phyloP scores from a whole-genome alignment of 2,888 invertebrate species.

The Metalampra italica region DNA sequence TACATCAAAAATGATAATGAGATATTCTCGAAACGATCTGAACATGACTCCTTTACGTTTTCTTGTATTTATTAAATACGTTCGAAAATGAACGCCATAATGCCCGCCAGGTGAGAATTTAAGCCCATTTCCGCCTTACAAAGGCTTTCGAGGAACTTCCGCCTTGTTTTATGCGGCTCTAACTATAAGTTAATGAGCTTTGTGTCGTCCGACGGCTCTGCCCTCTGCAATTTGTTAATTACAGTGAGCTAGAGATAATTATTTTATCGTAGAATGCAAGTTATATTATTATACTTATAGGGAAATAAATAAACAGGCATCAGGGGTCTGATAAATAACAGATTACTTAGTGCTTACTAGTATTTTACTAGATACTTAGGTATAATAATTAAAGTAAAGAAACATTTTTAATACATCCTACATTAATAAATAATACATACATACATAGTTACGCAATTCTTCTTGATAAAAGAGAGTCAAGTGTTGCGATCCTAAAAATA shows the following conservation, averaged over 20 bases:
- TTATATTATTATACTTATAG: too few species aligned
- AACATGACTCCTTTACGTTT: background rate
- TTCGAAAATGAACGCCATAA: background rate
- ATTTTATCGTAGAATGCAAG: background rate
- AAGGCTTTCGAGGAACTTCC: slow-evolving; percentile 21
- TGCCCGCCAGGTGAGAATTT: slow-evolving; percentile 29
- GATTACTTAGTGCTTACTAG: too few species aligned
- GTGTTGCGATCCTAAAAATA: too few species aligned
- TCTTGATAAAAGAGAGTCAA: too few species aligned
- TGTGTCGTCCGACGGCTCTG: slow-evolving; percentile 10
- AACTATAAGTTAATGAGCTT: slow-evolving; percentile 24
- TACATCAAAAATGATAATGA: too few species aligned
- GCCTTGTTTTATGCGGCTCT: slow-evolving; percentile 17
- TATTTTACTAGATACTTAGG: too few species aligned
- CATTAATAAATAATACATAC: too few species aligned
- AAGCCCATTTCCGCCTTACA: slow-evolving; percentile 26
- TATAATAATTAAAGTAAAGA: too few species aligned
- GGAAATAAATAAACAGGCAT: background rate
- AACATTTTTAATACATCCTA: too few species aligned
- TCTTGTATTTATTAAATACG: background rate
- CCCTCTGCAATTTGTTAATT: slow-evolving; percentile 28
- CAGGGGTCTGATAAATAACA: background rate
- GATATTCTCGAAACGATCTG: too few species aligned
- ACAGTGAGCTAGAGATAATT: slow-evolving; percentile 13
- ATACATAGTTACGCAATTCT: too few species aligned